Base-by-base conservation (phyloP, 2,113 vertebrate species). In the Perognathus longimembris region DNA sequence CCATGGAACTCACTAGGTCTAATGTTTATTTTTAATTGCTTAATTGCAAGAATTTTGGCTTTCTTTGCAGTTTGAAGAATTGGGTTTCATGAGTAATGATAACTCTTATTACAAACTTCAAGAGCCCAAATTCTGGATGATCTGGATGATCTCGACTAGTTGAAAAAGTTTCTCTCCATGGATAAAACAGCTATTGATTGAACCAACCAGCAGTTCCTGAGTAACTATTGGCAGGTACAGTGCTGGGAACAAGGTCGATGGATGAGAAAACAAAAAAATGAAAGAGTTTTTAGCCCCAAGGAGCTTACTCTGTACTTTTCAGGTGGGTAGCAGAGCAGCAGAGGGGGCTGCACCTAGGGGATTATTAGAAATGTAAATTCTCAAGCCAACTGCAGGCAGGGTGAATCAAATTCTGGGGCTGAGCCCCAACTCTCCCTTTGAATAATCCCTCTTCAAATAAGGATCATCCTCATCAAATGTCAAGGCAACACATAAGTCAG, bases 1-100 rank as follows among this genome's bases (percentile, higher is more conserved):
- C 92, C 74, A 80, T 73, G n/a, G 76, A 74, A 91, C 77, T 95
- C 79, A 71, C 69, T 85, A 78, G 80, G 66, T 67, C 92, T 96
- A 78, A 85, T n/a, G 76, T 89, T 85, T 45, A 64, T 71, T 93
- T 54, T 81, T 84, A 89, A 93, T 57, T 70, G 63, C 76, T 88
- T 66, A 38, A 50, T 93, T 73, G 50, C 73, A 64, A 79, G 57
- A 32, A 69, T 36, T 84, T 94, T 90, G 83, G 76, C 38, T 66
- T 76, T 84, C 63, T 63, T 82, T 93, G 50, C 81, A 75, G 73
- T 91, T 74, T 63, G 69, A 95, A 89, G 93, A 84, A 81, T 34
- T 80, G 50, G 38, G 20, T 57, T 92, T 91, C 84, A 74, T 84
- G 86, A 59, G 57, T 80, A n/a, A 80, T 70, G 92, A 70, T 45